Percentiles rank a stretch among this genome's conserved stretches.
Evolutionary conservation across 2,888 invertebrate genomes (phyloP).

Genomic region (Epistrophe grossulariae): DNA sequence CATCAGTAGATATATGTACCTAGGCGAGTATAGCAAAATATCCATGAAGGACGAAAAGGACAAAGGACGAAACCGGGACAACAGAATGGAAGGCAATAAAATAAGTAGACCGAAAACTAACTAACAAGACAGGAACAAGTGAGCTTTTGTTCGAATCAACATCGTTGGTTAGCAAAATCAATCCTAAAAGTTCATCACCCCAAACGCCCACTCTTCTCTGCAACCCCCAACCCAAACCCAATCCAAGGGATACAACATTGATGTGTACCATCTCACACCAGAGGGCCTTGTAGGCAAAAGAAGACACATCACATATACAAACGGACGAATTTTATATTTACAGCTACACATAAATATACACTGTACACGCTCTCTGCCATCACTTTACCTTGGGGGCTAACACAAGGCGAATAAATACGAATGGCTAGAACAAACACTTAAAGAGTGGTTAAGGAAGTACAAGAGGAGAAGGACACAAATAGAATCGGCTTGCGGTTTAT

Average conservation of each 20-base stretch:
- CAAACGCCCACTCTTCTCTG: background rate
- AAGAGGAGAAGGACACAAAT: slow-evolving; percentile 71
- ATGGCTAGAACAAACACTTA: slow-evolving; percentile 77
- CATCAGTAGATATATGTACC: background rate
- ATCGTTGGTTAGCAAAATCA: slow-evolving; percentile 77
- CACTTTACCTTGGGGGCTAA: slow-evolving; percentile 69
- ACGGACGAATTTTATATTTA: slow-evolving; percentile 71
- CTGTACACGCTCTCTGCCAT: slow-evolving; percentile 1
- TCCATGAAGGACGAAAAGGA: slow-evolving; percentile 22
- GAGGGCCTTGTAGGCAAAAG: slow-evolving; percentile 32
- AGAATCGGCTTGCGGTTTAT: slow-evolving; percentile 77
- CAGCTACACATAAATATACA: slow-evolving; percentile 24
- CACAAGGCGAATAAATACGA: slow-evolving; percentile 71
- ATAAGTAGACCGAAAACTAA: slow-evolving; percentile 78
- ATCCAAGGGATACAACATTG: slow-evolving; percentile 37
- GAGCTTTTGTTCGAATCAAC: slow-evolving; percentile 76
- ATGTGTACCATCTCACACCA: slow-evolving; percentile 48
- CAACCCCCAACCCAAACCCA: background rate
- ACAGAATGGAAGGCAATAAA: slow-evolving; percentile 75
- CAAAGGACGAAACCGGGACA: slow-evolving; percentile 40
- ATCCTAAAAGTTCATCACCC: slow-evolving; percentile 77
- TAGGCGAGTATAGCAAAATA: background rate
- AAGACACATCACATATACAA: slow-evolving; percentile 48
- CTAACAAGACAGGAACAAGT: slow-evolving; percentile 78
- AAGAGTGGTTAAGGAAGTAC: slow-evolving; percentile 76